phyloP scores from a whole-genome alignment of 2,797 vertebrate species.

The Paramormyrops hopkinsi region DNA sequence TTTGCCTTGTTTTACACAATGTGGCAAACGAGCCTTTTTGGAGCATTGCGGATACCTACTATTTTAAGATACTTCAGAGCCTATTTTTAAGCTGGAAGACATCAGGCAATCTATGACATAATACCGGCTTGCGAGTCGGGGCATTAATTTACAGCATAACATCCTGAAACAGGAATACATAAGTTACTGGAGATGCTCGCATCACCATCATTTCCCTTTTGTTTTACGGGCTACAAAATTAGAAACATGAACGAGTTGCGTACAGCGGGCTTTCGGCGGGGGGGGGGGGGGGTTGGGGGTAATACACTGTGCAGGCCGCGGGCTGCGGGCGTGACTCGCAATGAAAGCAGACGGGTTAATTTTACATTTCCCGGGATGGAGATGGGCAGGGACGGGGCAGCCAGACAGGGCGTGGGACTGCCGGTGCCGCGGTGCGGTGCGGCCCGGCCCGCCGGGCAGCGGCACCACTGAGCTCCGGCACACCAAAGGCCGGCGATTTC shows the following conservation, averaged over 20 bases:
- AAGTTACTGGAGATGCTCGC: not conserved
- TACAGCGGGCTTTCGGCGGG: not conserved
- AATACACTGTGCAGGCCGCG: not conserved
- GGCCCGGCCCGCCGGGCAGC: not conserved
- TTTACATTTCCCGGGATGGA: not conserved
- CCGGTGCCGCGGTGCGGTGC: not conserved
- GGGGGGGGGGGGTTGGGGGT: not conserved
- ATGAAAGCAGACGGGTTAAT: not conserved
- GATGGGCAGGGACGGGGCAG: not conserved
- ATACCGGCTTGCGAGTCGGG: not conserved
- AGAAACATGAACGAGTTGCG: not conserved
- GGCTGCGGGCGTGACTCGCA: not conserved
- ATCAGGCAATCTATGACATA: slow-evolving; percentile 2
- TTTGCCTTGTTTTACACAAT: not conserved
- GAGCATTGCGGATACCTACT: not conserved
- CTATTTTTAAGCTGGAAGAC: slow-evolving; percentile 4
- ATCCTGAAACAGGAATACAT: not conserved
- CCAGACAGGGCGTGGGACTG: not conserved
- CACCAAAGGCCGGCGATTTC: not conserved
- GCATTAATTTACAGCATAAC: slow-evolving; percentile 1
- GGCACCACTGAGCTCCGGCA: not conserved
- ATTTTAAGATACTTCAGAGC: not conserved
- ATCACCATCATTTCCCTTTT: not conserved
- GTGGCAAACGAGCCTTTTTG: not conserved
- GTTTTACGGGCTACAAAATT: not conserved